These are phyloP conservation scores for Timema cristinae DNA, from an alignment of 2,888 invertebrate species.

Conservation along the genomic window DNA sequence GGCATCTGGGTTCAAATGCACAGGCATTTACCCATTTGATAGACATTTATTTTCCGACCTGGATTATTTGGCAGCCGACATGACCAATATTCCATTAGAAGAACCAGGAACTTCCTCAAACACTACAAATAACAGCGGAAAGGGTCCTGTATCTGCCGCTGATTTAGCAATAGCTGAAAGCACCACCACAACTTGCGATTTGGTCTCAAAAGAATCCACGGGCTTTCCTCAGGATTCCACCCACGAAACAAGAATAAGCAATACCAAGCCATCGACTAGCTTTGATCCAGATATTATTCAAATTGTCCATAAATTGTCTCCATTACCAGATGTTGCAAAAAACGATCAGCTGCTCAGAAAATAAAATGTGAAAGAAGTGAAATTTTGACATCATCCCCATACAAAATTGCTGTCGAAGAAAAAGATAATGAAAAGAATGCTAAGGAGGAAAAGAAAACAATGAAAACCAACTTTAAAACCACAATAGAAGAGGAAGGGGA, in stretches of 20 bases:
- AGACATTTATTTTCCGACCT: not conserved
- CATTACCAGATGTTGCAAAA: not conserved
- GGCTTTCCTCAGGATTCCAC: not conserved
- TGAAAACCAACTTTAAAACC: too few relatives aligned
- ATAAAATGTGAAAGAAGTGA: not conserved
- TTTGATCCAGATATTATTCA: too few relatives aligned
- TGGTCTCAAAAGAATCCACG: not conserved
- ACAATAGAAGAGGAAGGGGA: too few relatives aligned
- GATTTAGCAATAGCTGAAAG: not conserved
- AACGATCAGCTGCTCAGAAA: not conserved
- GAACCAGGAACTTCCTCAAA: not conserved
- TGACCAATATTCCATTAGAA: conserved; percentile 2
- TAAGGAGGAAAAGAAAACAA: too few relatives aligned
- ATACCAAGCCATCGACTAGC: too few relatives aligned
- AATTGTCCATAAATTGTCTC: not conserved
- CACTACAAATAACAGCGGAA: not conserved
- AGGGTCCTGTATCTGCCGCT: not conserved
- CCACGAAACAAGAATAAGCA: not conserved
- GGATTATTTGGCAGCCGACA: conserved; percentile 4
- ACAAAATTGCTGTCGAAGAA: not conserved
- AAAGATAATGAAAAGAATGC: too few relatives aligned
- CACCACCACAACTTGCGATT: not conserved
- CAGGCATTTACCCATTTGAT: conserved; percentile 3
- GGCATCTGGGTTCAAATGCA: not conserved
- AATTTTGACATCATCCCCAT: not conserved